Evolutionary conservation across 1,140 invertebrate species (phyloP).

Genomic region (Drosophila teissieri): DNA sequence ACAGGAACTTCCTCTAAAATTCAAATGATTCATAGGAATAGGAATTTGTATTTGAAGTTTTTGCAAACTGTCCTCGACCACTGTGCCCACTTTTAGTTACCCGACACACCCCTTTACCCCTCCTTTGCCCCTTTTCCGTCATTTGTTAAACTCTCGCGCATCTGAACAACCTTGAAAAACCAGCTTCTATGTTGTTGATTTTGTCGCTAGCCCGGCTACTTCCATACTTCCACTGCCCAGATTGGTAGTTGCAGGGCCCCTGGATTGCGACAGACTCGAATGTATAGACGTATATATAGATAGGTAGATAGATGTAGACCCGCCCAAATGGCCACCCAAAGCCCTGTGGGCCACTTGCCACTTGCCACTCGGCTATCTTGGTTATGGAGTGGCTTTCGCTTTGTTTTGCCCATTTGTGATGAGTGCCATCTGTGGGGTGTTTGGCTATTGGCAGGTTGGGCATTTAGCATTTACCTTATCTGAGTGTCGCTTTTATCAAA

Average conservation of each 20-base stretch:
- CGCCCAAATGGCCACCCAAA: slow-evolving; percentile 4
- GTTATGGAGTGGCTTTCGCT: slow-evolving; percentile 49
- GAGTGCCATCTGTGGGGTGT: slow-evolving; percentile 19
- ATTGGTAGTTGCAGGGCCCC: slow-evolving; percentile 15
- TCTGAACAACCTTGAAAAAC: slow-evolving; percentile 71
- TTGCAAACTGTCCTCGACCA: slow-evolving; percentile 24
- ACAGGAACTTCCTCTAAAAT: too few relatives aligned
- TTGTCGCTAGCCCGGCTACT: slow-evolving; percentile 22
- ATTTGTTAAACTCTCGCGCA: slow-evolving; percentile 24
- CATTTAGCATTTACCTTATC: slow-evolving; percentile 48
- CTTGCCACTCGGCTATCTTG: slow-evolving; percentile 57
- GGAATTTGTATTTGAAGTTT: too few relatives aligned
- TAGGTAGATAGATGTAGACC: slow-evolving; percentile 6
- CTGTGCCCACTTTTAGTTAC: slow-evolving; percentile 19
- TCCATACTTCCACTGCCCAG: not conserved
- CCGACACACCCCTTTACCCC: not conserved
- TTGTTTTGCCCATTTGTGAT: slow-evolving; percentile 39
- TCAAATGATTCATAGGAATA: too few relatives aligned
- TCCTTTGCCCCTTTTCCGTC: not conserved
- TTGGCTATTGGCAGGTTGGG: slow-evolving; percentile 34
- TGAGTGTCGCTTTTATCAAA: slow-evolving; percentile 63
- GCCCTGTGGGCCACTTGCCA: slow-evolving; percentile 35
- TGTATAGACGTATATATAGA: not conserved
- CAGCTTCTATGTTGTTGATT: slow-evolving; percentile 56
- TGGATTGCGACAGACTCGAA: slow-evolving; percentile 5